phyloP scores from a whole-genome alignment of 2,113 vertebrate species.

The Ochotona princeps region DNA sequence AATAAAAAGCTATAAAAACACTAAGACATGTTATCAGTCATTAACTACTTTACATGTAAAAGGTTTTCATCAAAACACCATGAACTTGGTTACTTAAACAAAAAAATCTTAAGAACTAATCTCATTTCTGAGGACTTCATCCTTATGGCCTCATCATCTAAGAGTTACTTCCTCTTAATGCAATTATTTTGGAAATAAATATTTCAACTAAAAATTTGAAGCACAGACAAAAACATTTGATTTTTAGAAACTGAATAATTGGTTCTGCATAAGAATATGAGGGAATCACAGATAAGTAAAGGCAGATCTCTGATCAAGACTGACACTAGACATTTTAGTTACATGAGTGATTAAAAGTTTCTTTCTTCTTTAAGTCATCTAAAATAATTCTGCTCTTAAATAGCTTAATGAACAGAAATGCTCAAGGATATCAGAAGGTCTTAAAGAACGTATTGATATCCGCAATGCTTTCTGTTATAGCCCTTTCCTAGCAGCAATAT shows the following conservation, averaged over 20 bases:
- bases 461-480: neutral
- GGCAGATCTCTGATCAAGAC: neutral
- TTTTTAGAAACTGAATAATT: neutral
- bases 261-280: neutral
- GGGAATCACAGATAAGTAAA: neutral
- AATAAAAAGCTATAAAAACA: neutral
- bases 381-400: neutral
- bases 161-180: neutral
- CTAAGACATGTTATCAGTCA: neutral
- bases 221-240: neutral
- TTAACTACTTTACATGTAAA: neutral
- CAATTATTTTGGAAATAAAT: neutral
- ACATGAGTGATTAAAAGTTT: neutral
- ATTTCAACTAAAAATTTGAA: neutral
- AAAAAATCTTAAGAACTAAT: too few species aligned
- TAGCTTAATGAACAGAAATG: neutral
- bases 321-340: neutral
- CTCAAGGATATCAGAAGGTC: conserved; percentile 3
- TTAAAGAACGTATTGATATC: neutral
- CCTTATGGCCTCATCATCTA: accelerated
- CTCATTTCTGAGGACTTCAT: too few species aligned
- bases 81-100: neutral
- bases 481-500: neutral
- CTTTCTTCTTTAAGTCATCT: neutral
- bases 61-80: neutral